Percentiles rank a stretch among this genome's conserved stretches.
phyloP scores from a whole-genome alignment of 2,888 invertebrate genomes.

The Macaria notata region DNA sequence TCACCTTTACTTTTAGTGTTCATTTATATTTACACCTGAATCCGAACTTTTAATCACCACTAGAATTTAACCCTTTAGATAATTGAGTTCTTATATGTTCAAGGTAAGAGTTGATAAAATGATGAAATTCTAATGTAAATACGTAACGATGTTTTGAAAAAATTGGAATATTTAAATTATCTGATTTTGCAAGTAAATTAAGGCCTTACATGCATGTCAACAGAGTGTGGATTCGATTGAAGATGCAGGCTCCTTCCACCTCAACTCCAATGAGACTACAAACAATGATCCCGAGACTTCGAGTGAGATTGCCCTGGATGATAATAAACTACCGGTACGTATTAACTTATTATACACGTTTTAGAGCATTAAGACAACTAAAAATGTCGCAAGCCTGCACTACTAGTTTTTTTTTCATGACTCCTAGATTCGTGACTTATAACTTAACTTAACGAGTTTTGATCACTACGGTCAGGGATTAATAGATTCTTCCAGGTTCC shows the following conservation, averaged over 20 bases:
- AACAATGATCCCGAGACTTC: conserved; percentile 87
- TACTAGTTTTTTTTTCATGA: too few species aligned
- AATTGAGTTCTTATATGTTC: too few species aligned
- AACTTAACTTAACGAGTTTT: too few species aligned
- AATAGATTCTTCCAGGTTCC: too few species aligned
- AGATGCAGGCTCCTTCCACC: conserved; percentile 88
- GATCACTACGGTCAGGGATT: too few species aligned
- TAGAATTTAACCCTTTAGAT: background rate
- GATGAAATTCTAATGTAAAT: too few species aligned
- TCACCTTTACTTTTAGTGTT: conserved; percentile 3
- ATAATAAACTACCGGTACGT: conserved; percentile 85
- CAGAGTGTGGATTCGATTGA: conserved; percentile 94
- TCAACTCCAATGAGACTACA: conserved; percentile 88
- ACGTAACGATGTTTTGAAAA: too few species aligned
- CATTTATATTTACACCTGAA: background rate
- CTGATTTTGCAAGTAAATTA: conserved; percentile 20
- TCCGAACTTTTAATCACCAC: background rate
- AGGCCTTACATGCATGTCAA: conserved; percentile 21
- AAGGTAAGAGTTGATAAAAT: too few species aligned
- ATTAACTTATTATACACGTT: background rate
- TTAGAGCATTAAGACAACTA: too few species aligned
- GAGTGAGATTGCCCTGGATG: conserved; percentile 86
- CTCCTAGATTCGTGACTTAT: too few species aligned
- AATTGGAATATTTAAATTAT: background rate
- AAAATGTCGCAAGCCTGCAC: too few species aligned